A percentile compares a stretch with the other conserved stretches of the same genome.
These are phyloP conservation scores for Beris chalybata DNA, from an alignment of 2,888 invertebrate species.

Conservation along the genomic window DNA sequence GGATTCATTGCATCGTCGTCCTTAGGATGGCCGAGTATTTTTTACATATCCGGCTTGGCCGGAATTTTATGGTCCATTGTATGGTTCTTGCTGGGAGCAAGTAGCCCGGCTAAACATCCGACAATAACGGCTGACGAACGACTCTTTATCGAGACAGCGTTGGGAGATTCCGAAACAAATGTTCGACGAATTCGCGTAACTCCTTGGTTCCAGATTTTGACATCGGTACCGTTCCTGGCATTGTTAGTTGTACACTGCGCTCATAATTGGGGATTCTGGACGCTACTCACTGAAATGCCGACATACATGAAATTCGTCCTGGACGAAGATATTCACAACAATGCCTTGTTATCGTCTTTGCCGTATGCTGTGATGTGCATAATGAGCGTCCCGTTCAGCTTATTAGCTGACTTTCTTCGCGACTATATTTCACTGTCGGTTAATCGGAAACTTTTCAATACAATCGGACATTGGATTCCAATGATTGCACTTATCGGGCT, in stretches of 20 bases:
- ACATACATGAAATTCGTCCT: conserved; percentile 70
- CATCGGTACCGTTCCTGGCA: conserved; percentile 76
- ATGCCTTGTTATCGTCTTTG: conserved; percentile 64
- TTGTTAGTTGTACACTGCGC: conserved; percentile 69
- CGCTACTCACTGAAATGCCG: conserved; percentile 73
- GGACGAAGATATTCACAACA: conserved; percentile 66
- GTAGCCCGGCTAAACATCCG: conserved; percentile 64
- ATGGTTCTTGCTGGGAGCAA: conserved; percentile 67
- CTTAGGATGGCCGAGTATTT: conserved; percentile 76
- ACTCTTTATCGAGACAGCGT: conserved; percentile 67
- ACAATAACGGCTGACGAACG: conserved; percentile 66
- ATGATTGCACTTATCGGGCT: conserved; percentile 64
- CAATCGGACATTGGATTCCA: conserved; percentile 63
- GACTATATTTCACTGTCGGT: conserved; percentile 33
- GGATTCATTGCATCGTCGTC: conserved; percentile 69
- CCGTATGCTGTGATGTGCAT: conserved; percentile 71
- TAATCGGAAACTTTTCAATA: conserved; percentile 55
- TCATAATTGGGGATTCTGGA: conserved; percentile 74
- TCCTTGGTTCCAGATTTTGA: conserved; percentile 75
- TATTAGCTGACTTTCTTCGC: conserved; percentile 59
- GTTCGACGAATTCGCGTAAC: conserved; percentile 54
- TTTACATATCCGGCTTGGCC: conserved; percentile 71
- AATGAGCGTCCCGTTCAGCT: conserved; percentile 67
- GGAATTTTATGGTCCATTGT: conserved; percentile 64
- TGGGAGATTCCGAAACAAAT: conserved; percentile 55